Base-by-base conservation (phyloP, 2,888 invertebrate genomes). In the Parnassius glacialis region DNA sequence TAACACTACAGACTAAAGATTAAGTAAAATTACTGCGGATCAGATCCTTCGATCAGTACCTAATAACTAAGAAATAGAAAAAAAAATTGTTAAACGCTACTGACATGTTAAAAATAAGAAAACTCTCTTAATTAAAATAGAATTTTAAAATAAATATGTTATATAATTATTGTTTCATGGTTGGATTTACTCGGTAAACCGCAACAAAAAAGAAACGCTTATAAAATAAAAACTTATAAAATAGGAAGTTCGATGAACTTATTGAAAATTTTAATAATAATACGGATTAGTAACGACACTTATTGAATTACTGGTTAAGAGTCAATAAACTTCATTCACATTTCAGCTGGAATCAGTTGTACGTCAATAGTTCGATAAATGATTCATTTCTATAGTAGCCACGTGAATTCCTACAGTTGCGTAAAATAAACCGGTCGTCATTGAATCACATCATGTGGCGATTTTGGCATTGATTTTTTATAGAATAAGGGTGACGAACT, bases 361-460 rank as follows among this genome's bases (percentile, higher is more conserved):
- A 63, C 59, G 64, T 59, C 64, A 64, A 63, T 64, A 64, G 62
- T 53, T 60, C 50, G 52, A 57, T 65, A 63, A 67, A 67, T 71
- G 70, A 70, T 62, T 70, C 64, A 70, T 63, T 62, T 58, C 59
- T 53, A 67, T 62, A 64, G 57, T 59, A 54, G 57, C 64, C 68
- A 56, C 64, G 59, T 67, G 81, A 83, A 80, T 74, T 73, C 78
- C 75, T 78, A 71, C 67, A 70, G 67, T 74, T 77, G 81, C 81
- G 78, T 81, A 81, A 83, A 81, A 74, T 70, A 76, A 80, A 73
- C 73, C 78, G 72, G 74, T 74, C 68, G 54, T 43, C 61, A 74
- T 78, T 82, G 80, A 83, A 73, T 84, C 81, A 84, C 68, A 81
- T 83, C 82, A 83, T 82, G 79, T 79, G 71, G 68, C 71, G 66